Evolutionary conservation across 2,797 vertebrate genomes (phyloP).

Genomic region (Leptoclinus maculatus): DNA sequence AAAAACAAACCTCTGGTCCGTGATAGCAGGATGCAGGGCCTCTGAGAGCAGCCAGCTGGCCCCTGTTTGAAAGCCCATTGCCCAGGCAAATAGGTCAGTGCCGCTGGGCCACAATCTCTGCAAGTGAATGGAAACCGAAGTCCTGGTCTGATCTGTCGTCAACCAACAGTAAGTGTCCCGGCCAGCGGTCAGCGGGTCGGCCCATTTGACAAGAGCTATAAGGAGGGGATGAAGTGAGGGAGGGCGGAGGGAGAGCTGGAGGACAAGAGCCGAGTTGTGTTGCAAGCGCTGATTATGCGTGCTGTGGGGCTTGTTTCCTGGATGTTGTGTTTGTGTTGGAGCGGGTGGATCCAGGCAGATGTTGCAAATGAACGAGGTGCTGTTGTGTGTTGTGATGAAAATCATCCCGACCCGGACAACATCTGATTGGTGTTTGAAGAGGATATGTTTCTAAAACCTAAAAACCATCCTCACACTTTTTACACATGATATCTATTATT

Average conservation of each 20-base stretch:
- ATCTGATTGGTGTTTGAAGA: constrained; percentile 58
- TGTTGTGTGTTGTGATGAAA: constrained; percentile 69
- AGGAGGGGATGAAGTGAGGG: constrained; percentile 54
- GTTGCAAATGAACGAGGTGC: constrained; percentile 80
- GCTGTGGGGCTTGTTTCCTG: constrained; percentile 68
- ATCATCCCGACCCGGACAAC: constrained; percentile 45
- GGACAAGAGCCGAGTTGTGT: constrained; percentile 80
- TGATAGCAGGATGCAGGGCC: constrained; percentile 50
- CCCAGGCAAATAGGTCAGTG: constrained; percentile 62
- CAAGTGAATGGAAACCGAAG: constrained; percentile 58
- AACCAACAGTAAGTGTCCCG: constrained; percentile 55
- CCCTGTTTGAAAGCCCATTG: constrained; percentile 53
- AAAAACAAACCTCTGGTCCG: constrained; percentile 48
- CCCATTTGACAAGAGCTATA: constrained; percentile 63
- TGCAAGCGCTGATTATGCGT: constrained; percentile 76
- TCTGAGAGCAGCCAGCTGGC: constrained; percentile 64
- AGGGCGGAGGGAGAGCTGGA: constrained; percentile 52
- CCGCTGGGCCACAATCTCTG: constrained; percentile 39
- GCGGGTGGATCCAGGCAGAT: constrained; percentile 79
- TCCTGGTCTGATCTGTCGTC: constrained; percentile 66
- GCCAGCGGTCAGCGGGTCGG: constrained; percentile 66
- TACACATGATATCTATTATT: constrained; percentile 22
- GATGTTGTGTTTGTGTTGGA: constrained; percentile 84
- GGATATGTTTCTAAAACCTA: constrained; percentile 41
- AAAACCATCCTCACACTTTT: constrained; percentile 3